Base-by-base conservation (phyloP, 1,140 invertebrate species). In the Caenorhabditis tropicalis region DNA sequence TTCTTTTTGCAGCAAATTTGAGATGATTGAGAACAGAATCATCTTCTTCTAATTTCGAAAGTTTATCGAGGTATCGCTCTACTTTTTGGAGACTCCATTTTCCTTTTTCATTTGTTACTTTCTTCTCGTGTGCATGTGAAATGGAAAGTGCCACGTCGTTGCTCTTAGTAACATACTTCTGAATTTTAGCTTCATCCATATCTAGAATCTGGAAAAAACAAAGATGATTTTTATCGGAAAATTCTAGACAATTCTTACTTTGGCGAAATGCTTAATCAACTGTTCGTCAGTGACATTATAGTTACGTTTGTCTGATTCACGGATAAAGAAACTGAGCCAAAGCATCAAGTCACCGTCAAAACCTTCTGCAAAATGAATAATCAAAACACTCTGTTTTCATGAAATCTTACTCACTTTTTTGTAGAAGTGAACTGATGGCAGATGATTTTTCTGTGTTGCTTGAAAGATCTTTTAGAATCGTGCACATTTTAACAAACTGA, bases 81-180 rank as follows among this genome's bases (percentile, higher is more conserved):
- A 85, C 81, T 29, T 85, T 85, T 48, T 82, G 80, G 29, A 85
- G 46, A 56, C 84, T 85, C 84, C 84, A 85, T 16, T 85, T 70
- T 24, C 60, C 46, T 27, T 82, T 82, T 2, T 49, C 36, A 10
- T 56, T 33, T 16, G 56, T 46, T 5, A 49, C 48, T n/a, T 82
- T 79, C 21, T 82, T 56, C 24, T 82, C 70, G 43, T 85, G 81
- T 10, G 60, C 70, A 27, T 85, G 33, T 3, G 53, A 15, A 33
- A 85, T 46, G 6, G 70, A 58, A 1, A 79, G 19, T 16, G 79
- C 51, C 36, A 81, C 81, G 39, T 85, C 84, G 15, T 49, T 49
- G 56, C 70, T 82, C 24, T 74, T 56, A 9, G 39, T 58, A 29
- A 74, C 65, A 6, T 74, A 27, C 21, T 85, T 74, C 43, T 31